A percentile compares a stretch with the other conserved stretches of the same genome.
phyloP scores from a whole-genome alignment of 2,888 invertebrate genomes.

The Drosophila subquinaria region DNA sequence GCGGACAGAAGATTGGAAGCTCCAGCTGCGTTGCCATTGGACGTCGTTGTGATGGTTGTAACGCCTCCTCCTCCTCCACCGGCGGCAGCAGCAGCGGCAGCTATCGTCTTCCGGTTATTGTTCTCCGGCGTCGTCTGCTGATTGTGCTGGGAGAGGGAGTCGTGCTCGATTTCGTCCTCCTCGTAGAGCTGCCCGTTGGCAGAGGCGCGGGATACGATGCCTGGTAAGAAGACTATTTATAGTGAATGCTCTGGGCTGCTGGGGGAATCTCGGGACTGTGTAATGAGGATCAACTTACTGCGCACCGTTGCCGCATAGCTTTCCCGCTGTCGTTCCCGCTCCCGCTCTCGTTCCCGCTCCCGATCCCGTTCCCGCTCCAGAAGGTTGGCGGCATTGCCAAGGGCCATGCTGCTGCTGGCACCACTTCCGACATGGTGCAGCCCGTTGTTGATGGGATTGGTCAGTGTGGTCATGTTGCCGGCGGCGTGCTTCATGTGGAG shows the following conservation, averaged over 20 bases:
- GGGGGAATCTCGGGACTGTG: constrained; percentile 19
- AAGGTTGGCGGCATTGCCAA: constrained; percentile 88
- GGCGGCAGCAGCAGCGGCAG: constrained; percentile 42
- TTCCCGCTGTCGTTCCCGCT: constrained; percentile 84
- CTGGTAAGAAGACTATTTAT: constrained; percentile 83
- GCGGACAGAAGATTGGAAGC: constrained; percentile 82
- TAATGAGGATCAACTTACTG: constrained; percentile 85
- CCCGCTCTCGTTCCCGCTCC: constrained; percentile 84
- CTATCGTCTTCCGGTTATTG: constrained; percentile 75
- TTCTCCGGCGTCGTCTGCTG: constrained; percentile 69
- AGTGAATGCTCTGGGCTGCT: constrained; percentile 67
- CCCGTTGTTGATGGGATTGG: constrained; percentile 83
- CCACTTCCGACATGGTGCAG: constrained; percentile 75
- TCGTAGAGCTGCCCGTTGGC: constrained; percentile 85
- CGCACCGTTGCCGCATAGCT: constrained; percentile 87
- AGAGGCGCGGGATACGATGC: constrained; percentile 86
- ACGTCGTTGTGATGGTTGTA: constrained; percentile 63
- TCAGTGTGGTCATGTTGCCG: constrained; percentile 82
- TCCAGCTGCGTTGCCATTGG: constrained; percentile 35
- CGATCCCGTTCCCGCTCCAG: constrained; percentile 85
- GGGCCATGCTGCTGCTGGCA: constrained; percentile 87
- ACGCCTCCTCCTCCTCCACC: constrained; percentile 45
- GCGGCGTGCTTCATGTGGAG: constrained; percentile 82
- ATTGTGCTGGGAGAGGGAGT: constrained; percentile 78
- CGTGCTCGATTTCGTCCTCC: constrained; percentile 85